Base-by-base conservation (phyloP, 2,797 vertebrate genomes). In the Phalloptychus januarius region DNA sequence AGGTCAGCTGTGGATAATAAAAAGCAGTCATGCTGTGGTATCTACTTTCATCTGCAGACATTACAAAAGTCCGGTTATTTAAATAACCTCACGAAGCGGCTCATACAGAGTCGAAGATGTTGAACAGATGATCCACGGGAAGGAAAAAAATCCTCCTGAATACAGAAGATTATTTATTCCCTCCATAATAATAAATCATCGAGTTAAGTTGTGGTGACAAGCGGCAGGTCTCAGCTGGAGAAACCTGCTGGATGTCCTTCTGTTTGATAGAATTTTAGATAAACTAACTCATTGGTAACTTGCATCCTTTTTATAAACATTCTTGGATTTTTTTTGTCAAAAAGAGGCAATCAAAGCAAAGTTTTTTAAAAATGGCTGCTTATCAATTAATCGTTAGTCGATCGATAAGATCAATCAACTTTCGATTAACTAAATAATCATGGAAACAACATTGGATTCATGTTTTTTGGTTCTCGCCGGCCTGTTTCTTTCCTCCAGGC, bases 401-500 rank as follows among this genome's bases (percentile, higher is more conserved):
- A 50, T 7, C 20, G 48, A 23, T 48, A 0, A 18, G 46, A 18
- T 18, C 46, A 48, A 6, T 46, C 6, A 46, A 46, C 45, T 46
- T 16, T 4, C 15, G 45, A 46, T 46, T 46, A 46, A 46, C 16
- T 18, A 48, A 48, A 50, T 23, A 50, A 50, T 23, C 48, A 23
- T 23, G 3, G 48, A 23, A 20, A 48, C 18, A 50, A 50, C 48
- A 23, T 50, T 23, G 48, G 48, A 7, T 50, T 20, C 48, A 50
- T 8, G 48, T 1, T 50, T 50, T 50, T 3, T 50, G 20, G 1
- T 50, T 50, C 6, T 50, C 48, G 7, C 20, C 48, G 0, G 6
- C 48, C 7, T 50, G 23, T 61, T 33, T 18, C 2, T 48, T 44
- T 77, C 48, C 74, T 12, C 18, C 83, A 99, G 98, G 97, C 98